A percentile compares a stretch with the other conserved stretches of the same genome.
phyloP scores from a whole-genome alignment of 2,113 vertebrate species.

The Lota lota region DNA sequence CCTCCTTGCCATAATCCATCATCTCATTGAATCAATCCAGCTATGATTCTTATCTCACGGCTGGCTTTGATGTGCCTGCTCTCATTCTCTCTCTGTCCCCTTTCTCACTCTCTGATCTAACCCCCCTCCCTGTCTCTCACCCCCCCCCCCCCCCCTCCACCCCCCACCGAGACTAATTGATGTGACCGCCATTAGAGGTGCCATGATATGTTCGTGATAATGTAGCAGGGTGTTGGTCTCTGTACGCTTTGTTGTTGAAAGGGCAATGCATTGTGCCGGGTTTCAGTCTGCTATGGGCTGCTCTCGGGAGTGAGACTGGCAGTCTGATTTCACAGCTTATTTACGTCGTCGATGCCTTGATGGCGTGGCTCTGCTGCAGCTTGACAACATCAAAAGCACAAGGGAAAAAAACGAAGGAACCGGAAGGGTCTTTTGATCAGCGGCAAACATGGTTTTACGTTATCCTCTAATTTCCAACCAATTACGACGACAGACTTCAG shows the following conservation, averaged over 20 bases:
- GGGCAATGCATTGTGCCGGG: neutral
- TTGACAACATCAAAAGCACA: slow-evolving; percentile 48
- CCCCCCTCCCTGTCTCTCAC: too few relatives aligned
- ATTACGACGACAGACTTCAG: neutral
- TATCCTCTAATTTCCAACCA: slow-evolving; percentile 43
- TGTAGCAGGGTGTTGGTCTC: neutral
- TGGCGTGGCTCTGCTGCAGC: slow-evolving; percentile 19
- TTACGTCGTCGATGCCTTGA: slow-evolving; percentile 21
- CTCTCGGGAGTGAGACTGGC: slow-evolving; percentile 13
- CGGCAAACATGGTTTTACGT: slow-evolving; percentile 46
- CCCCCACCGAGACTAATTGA: neutral
- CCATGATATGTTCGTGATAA: too few relatives aligned
- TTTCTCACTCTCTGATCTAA: slow-evolving; percentile 8
- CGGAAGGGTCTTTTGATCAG: slow-evolving; percentile 44
- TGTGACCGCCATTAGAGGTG: too few relatives aligned
- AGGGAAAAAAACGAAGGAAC: slow-evolving; percentile 33
- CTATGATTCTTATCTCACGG: slow-evolving; percentile 50
- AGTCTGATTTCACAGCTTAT: slow-evolving; percentile 20
- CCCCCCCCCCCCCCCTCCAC: neutral
- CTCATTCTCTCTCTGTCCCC: slow-evolving; percentile 7
- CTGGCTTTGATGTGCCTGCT: slow-evolving; percentile 56
- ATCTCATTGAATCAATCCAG: slow-evolving; percentile 35
- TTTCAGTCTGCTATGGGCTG: neutral
- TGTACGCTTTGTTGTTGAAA: slow-evolving; percentile 40
- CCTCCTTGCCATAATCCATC: slow-evolving; percentile 33